Evolutionary conservation across 1,140 invertebrate species (phyloP).

Genomic region (Zaprionus capensis): DNA sequence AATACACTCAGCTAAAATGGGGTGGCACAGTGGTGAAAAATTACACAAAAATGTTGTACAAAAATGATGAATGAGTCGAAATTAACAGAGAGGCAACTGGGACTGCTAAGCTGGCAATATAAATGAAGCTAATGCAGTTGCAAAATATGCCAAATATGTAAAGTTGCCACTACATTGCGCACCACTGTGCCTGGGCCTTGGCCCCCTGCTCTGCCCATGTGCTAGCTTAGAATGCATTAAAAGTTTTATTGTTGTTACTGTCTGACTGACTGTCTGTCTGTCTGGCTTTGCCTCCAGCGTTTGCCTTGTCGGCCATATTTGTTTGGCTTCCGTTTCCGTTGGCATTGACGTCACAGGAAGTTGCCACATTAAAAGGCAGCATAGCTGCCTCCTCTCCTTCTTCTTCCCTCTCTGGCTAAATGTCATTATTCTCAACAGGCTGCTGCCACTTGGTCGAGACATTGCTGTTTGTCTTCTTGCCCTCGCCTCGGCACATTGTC

Average conservation of each 20-base stretch:
- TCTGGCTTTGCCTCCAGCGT: background rate
- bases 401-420: slow-evolving; percentile 29
- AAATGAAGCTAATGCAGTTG: background rate
- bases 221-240: slow-evolving; percentile 26
- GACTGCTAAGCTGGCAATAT: background rate
- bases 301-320: slow-evolving; percentile 62
- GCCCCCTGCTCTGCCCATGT: background rate
- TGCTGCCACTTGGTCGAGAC: slow-evolving; percentile 2
- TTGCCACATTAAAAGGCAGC: slow-evolving; percentile 67
- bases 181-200: background rate
- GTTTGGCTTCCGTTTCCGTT: slow-evolving; percentile 77
- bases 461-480: background rate
- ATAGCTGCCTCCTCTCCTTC: background rate
- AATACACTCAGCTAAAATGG: slow-evolving; percentile 24
- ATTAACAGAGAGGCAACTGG: background rate
- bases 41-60: background rate
- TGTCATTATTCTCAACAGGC: slow-evolving; percentile 56
- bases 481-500: slow-evolving; percentile 1
- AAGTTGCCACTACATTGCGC: background rate
- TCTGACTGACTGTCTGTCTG: slow-evolving; percentile 3
- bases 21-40: slow-evolving; percentile 40
- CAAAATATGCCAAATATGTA: background rate
- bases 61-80: slow-evolving; percentile 3
- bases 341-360: slow-evolving; percentile 56
- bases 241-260: slow-evolving; percentile 70